Evolutionary conservation across 2,888 invertebrate species (phyloP), one percentile per base, ranked within the genome.

Genomic region (Plusia festucae): DNA sequence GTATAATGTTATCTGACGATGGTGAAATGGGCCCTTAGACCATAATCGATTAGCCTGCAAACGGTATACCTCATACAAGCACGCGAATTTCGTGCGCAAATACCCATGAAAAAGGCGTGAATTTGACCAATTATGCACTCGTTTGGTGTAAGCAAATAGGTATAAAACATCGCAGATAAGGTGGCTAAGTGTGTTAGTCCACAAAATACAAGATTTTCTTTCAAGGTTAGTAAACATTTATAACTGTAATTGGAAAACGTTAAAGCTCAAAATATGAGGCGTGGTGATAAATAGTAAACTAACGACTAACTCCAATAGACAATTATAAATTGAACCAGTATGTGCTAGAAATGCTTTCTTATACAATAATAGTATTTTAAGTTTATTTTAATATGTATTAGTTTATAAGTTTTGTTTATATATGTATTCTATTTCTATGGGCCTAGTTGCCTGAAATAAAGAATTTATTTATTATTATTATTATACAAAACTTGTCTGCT

Each of bases 31-130:
- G 24, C n/a, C n/a, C 40, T 40, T n/a, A n/a, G n/a, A n/a, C 40
- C n/a, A n/a, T 40, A 30, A 24, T 18, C 1, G 49, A 54, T 54
- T 40, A 13, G 15, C 22, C 24, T 15, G 44, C 0, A 16, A 24
- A 56, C 16, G 24, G 1, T 9, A 2, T 22, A 18, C 8, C 30
- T 18, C 40, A 34, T 44, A 32, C 51, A 4, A 20, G 11, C 30
- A 54, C 8, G 13, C n/a, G 18, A 7, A 20, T 59, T 59, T 9
- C 60, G 16, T 8, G n/a, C 24, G 16, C 3, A 32, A 54, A 51
- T 59, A 24, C 52, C 51, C 32, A 24, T 67, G 20, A 34, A 24
- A 11, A 20, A 34, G 9, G 13, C 13, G 16, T 40, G n/a, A 30
- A 20, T 16, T 20, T 49, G 9, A 30, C 18, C 2, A 30, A 49